Base-by-base conservation (phyloP, 1,140 invertebrate genomes). In the Platyscapa corneri region DNA sequence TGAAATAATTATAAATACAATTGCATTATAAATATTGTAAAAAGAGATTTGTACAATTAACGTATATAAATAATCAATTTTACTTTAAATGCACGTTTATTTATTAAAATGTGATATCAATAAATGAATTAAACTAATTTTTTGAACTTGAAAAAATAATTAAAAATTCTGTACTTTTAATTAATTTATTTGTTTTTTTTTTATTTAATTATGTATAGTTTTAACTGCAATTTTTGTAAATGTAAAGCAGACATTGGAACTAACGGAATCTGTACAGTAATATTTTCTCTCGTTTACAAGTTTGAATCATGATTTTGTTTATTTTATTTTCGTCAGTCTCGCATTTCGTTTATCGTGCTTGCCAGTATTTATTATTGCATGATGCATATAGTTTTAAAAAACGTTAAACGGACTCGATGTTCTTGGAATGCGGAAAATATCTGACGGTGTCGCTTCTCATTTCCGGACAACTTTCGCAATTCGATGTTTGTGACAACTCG, bases 381-480 rank as follows among this genome's bases (percentile, higher is more conserved):
- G 37, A 74, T 74, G 70, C 27, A 74, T 42, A 42, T 74, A 74
- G 70, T 74, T 74, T 74, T 74, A 42, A 23, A 42, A 74, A 74
- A 74, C 20, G 70, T n/a, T 74, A 10, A 74, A 74, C 70, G 39
- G 23, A 74, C 37, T 42, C 20, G 23, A 42, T 42, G 70, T n/a
- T 12, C 12, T 27, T 42, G 70, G 34, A 74, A 74, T 74, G 39
- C 70, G 70, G 70, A 74, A 74, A 74, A 74, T 30, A 20, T 74
- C 37, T 27, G 39, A 42, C 37, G 37, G 42, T 42, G 37, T 74
- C 34, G 12, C 5, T 39, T 74, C 27, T 74, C 3, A 74, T 74
- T 74, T 74, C 70, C 70, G 70, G 70, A 74, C 70, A 74, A 74
- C 70, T 74, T 74, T 74, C 70, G 70, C 23, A 74, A 74, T 1